phyloP scores from a whole-genome alignment of 2,113 vertebrate genomes.

The Microcebus murinus region DNA sequence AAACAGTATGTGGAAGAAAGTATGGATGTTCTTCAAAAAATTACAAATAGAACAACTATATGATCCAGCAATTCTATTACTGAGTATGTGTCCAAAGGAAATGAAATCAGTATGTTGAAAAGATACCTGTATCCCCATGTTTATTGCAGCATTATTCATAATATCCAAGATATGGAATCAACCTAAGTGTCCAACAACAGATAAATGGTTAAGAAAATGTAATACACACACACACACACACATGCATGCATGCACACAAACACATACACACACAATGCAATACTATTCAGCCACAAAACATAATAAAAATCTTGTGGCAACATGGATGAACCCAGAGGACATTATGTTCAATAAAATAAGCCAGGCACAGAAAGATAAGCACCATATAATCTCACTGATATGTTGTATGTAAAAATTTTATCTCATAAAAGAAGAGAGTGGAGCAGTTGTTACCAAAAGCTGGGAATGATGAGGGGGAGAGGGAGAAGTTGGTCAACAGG shows the following conservation, averaged over 20 bases:
- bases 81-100: background rate
- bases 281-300: background rate
- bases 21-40: background rate
- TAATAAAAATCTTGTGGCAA: background rate
- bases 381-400: background rate
- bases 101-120: background rate
- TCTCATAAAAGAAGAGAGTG: background rate
- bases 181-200: background rate
- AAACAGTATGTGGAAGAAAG: background rate
- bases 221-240: background rate
- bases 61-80: background rate
- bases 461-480: background rate
- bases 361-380: background rate
- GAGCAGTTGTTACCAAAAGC: background rate
- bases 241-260: background rate
- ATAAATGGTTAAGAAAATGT: background rate
- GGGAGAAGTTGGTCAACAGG: background rate
- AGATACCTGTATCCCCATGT: background rate
- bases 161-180: background rate
- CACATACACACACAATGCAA: background rate
- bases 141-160: background rate
- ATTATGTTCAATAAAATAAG: background rate
- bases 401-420: background rate
- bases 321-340: background rate
- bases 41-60: background rate